phyloP scores from a whole-genome alignment of 2,888 invertebrate genomes.

The Drosophila subsilvestris region DNA sequence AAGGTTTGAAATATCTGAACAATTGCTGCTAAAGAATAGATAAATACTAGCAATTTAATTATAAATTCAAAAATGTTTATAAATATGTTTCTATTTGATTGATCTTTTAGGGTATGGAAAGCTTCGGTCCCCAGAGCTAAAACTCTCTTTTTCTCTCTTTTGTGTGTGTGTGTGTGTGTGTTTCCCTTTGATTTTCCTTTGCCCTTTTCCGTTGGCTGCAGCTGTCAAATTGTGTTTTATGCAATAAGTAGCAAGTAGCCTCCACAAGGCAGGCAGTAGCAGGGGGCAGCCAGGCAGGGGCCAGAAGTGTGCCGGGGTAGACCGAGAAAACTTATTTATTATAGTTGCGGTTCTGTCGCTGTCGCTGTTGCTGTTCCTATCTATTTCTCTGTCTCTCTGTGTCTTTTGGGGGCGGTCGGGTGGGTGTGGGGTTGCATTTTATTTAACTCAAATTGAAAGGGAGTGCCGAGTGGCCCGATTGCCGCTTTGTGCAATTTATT shows the following conservation, averaged over 20 bases:
- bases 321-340: constrained; percentile 71
- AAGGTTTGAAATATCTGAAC: too few relatives aligned
- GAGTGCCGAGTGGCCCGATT: constrained; percentile 16
- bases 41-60: too few relatives aligned
- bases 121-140: neutral
- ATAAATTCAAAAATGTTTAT: too few relatives aligned
- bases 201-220: constrained; percentile 54
- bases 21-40: too few relatives aligned
- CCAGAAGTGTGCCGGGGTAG: constrained; percentile 41
- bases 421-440: constrained; percentile 18
- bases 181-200: constrained; percentile 37
- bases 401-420: neutral
- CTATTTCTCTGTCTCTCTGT: constrained; percentile 5
- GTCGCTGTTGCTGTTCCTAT: too few relatives aligned
- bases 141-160: neutral
- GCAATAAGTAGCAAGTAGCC: constrained; percentile 50
- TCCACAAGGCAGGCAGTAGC: neutral
- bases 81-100: too few relatives aligned
- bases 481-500: constrained; percentile 75
- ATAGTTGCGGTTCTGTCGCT: constrained; percentile 28
- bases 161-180: constrained; percentile 2
- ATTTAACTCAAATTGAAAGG: constrained; percentile 73
- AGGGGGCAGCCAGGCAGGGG: constrained; percentile 6
- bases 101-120: neutral
- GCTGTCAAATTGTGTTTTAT: constrained; percentile 74